Evolutionary conservation across 1,140 invertebrate species (phyloP), one percentile per base, ranked within the genome.

Genomic region (Hypothenemus hampei): DNA sequence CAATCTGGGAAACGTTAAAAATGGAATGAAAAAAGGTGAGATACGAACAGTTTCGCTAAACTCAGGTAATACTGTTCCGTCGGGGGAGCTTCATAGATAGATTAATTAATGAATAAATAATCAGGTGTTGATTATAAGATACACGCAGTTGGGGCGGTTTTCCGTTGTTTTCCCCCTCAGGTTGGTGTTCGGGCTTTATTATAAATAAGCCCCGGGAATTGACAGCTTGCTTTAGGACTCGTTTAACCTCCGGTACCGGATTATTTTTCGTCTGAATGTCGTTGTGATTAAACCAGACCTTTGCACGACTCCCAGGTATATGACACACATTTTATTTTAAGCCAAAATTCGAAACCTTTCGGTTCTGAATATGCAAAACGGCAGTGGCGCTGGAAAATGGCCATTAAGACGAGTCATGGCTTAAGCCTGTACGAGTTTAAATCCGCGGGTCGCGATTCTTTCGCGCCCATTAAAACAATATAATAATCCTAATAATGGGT

Each of bases 31-130:
- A n/a, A n/a, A n/a, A n/a, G 47, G 47, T 49, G 37, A 22, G 39
- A 52, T 41, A 4, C 19, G 19, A 26, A 52, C 31, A 33, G 41
- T 22, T 46, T 44, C 24, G 20, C 15, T 43, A 31, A 43, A 35
- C 39, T 43, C 41, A 54, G 51, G 51, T 54, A 54, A 54, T 54
- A 39, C 51, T n/a, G n/a, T n/a, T n/a, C n/a, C n/a, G n/a, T n/a
- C n/a, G n/a, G n/a, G 51, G 41, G 43, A 33, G 26, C 26, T 36
- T 23, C 39, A 54, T 54, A 46, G 51, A 58, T 58, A 58, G 56
- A 58, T 58, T 58, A 58, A 58, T 58, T 58, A 58, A 58, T 58
- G 56, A 58, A 58, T 58, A 58, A 58, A 52, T 51, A 58, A 58
- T 58, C 48, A 46, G 35, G 56, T 39, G 35, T 51, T 58, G 56